Evolutionary conservation across 2,113 vertebrate species (phyloP).

Genomic region (Raphicerus campestris): DNA sequence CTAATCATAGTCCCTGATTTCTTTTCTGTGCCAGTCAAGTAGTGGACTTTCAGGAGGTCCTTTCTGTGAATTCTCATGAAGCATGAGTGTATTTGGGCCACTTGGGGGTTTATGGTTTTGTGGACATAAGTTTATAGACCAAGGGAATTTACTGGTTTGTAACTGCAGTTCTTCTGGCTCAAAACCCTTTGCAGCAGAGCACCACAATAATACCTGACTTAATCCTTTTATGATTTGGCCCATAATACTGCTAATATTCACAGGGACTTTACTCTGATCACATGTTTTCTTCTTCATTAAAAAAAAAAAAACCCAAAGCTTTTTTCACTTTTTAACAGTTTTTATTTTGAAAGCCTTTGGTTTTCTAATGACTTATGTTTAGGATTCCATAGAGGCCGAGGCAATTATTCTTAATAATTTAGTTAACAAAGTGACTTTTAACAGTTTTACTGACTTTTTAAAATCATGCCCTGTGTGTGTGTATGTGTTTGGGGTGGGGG

Average conservation of each 20-base stretch:
- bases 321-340: conserved; percentile 9
- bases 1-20: not conserved
- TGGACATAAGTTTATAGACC: not conserved
- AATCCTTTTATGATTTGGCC: not conserved
- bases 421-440: not conserved
- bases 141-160: not conserved
- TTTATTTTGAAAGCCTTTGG: not conserved
- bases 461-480: not conserved
- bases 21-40: not conserved
- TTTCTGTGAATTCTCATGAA: not conserved
- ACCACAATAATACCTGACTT: not conserved
- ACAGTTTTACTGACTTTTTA: not conserved
- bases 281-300: not conserved
- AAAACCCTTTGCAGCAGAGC: not conserved
- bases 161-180: not conserved
- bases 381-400: not conserved
- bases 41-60: not conserved
- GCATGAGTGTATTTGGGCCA: not conserved
- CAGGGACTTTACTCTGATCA: not conserved
- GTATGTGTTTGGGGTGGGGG: not conserved
- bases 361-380: conserved; percentile 20
- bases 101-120: not conserved
- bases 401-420: conserved; percentile 15
- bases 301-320: not conserved
- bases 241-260: not conserved